Evolutionary conservation across 2,888 invertebrate genomes (phyloP), one percentile per base, ranked within the genome.

Genomic region (Eilema sororculum): DNA sequence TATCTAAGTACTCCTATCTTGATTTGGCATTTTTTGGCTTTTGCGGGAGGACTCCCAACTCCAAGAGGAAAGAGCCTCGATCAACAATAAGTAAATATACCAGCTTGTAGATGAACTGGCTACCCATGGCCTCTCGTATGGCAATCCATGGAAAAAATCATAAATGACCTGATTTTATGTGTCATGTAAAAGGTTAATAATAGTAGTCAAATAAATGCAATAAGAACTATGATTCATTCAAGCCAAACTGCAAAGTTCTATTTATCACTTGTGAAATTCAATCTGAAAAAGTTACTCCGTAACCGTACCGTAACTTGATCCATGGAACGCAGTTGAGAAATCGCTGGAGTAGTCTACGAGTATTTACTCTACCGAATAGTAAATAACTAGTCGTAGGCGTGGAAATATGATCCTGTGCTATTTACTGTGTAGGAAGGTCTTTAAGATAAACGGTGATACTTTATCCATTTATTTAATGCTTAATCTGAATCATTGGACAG

Each of bases 351-450:
- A 52, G n/a, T 2, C 8, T 52, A 52, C 52, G n/a, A 52, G 52
- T 52, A 52, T 20, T 52, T n/a, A 52, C n/a, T 52, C 52, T n/a
- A 52, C n/a, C 52, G n/a, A 8, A 52, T 52, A 52, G 52, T 52
- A 52, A 52, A 52, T 59, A 63, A 37, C 60, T 65, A 63, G 30
- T 66, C 71, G 33, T 61, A 60, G 60, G 30, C 64, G 28, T 58
- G 30, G 72, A 65, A 76, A 79, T 61, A 66, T 33, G 68, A 78
- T 73, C 62, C 58, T 46, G n/a, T n/a, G 52, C 52, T 52, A 52
- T 67, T 37, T 60, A 62, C 22, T 71, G 59, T 70, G 61, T 60
- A 62, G 72, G 69, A 74, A 60, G 64, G 37, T 74, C 63, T 59
- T 33, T 52, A 58, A 57, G 65, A 68, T 61, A 67, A 62, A 58